phyloP scores from a whole-genome alignment of 2,113 vertebrate species.

The Gnathonemus echidnorhynchus region DNA sequence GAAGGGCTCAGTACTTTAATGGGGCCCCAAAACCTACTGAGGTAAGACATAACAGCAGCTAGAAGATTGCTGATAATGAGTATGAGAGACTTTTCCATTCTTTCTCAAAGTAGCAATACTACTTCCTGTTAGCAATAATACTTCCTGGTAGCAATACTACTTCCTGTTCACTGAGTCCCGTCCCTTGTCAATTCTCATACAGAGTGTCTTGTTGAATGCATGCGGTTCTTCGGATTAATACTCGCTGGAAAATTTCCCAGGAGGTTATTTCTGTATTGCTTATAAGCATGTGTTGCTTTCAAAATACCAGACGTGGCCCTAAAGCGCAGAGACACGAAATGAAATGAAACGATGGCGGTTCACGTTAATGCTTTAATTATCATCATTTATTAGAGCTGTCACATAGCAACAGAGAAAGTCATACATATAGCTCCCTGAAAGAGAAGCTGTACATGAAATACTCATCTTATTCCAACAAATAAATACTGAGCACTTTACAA shows the following conservation, averaged over 20 bases:
- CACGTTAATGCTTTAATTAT: slow-evolving; percentile 52
- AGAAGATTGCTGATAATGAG: not conserved
- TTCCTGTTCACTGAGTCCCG: not conserved
- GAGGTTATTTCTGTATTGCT: not conserved
- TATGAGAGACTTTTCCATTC: not conserved
- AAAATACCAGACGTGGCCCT: not conserved
- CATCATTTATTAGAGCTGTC: slow-evolving; percentile 58
- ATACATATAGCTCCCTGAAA: slow-evolving; percentile 51
- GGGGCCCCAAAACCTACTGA: not conserved
- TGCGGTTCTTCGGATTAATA: not conserved
- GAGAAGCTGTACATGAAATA: slow-evolving; percentile 62
- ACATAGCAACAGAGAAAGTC: slow-evolving; percentile 63
- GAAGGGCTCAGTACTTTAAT: not conserved
- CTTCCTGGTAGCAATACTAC: not conserved
- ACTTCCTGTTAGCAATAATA: not conserved
- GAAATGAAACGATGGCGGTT: slow-evolving; percentile 29
- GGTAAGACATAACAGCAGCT: not conserved
- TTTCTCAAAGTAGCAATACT: not conserved
- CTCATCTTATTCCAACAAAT: slow-evolving; percentile 57
- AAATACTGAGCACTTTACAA: slow-evolving; percentile 58
- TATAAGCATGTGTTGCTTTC: not conserved
- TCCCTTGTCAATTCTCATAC: too few species aligned
- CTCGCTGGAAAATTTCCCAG: not conserved
- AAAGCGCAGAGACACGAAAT: slow-evolving; percentile 18
- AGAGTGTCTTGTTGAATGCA: not conserved